Percentiles rank a stretch among this genome's conserved stretches.
Conservation (phyloP, 2,888 invertebrate species). For the Oxystoma pomonae region DNA sequence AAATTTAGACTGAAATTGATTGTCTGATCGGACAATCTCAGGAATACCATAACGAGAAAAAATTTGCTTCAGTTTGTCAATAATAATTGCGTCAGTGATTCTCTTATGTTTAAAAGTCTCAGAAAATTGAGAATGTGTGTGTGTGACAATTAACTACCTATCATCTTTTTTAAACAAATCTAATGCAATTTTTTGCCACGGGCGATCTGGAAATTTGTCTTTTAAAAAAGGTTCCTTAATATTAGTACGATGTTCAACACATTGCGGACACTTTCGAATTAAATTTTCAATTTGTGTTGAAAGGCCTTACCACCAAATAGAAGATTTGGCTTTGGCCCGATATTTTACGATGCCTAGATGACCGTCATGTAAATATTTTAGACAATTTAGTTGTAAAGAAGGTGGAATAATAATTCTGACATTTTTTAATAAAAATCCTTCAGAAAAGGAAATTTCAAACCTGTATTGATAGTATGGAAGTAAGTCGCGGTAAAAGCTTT, state of each 20-base stretch:
- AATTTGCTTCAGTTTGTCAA: slow-evolving; percentile 22
- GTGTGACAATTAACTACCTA: slow-evolving; percentile 18
- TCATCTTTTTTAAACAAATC: neutral
- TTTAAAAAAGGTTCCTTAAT: slow-evolving; percentile 20
- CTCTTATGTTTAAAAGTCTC: slow-evolving; percentile 19
- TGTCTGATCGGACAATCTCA: slow-evolving; percentile 29
- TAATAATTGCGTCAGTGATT: slow-evolving; percentile 16
- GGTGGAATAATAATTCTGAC: neutral
- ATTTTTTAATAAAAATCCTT: slow-evolving; percentile 3
- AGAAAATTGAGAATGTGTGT: slow-evolving; percentile 25
- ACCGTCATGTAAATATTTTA: slow-evolving; percentile 17
- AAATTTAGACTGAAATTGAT: slow-evolving; percentile 26
- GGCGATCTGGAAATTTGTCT: slow-evolving; percentile 18
- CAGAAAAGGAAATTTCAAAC: neutral
- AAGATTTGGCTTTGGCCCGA: slow-evolving; percentile 19
- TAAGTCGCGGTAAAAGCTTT: slow-evolving; percentile 8
- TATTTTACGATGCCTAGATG: slow-evolving; percentile 24
- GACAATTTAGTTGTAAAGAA: slow-evolving; percentile 10
- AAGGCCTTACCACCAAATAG: slow-evolving; percentile 25
- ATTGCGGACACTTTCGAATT: slow-evolving; percentile 23
- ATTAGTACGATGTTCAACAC: slow-evolving; percentile 20
- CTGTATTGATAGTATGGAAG: slow-evolving; percentile 11
- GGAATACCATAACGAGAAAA: slow-evolving; percentile 30
- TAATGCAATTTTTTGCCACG: slow-evolving; percentile 21
- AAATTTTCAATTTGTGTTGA: slow-evolving; percentile 25